Evolutionary conservation across 2,797 vertebrate genomes (phyloP).

Genomic region (Phoebastria nigripes): DNA sequence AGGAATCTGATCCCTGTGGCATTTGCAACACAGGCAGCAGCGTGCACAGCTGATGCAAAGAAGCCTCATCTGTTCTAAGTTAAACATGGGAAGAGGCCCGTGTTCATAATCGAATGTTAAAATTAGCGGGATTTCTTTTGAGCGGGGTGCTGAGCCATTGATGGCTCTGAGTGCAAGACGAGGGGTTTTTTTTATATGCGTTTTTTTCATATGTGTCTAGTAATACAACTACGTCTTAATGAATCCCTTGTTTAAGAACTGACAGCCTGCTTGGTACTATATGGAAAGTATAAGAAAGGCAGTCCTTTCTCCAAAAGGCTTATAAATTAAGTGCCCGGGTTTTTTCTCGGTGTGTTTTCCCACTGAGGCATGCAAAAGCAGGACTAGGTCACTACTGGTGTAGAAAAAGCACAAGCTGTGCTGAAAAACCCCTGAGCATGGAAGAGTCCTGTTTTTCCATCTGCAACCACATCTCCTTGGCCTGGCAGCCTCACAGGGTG

Average conservation of each 20-base stretch:
- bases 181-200: rapidly evolving
- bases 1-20: neutral
- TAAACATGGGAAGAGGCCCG: neutral
- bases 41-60: neutral
- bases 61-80: neutral
- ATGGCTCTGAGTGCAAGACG: neutral
- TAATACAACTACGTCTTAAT: neutral
- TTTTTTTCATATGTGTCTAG: neutral
- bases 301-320: neutral
- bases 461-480: neutral
- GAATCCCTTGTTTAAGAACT: neutral
- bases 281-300: neutral
- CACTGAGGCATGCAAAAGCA: neutral
- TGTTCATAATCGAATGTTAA: neutral
- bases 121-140: neutral
- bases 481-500: neutral
- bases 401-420: neutral
- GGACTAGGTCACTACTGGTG: neutral
- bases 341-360: neutral
- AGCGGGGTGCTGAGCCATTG: neutral
- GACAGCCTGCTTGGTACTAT: neutral
- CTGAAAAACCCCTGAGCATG: neutral
- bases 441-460: neutral
- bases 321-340: rapidly evolving
- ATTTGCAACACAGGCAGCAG: neutral